A percentile compares a stretch with the other conserved stretches of the same genome.
Evolutionary conservation across 2,797 vertebrate species (phyloP).

Genomic region (Rhinophrynus dorsalis): DNA sequence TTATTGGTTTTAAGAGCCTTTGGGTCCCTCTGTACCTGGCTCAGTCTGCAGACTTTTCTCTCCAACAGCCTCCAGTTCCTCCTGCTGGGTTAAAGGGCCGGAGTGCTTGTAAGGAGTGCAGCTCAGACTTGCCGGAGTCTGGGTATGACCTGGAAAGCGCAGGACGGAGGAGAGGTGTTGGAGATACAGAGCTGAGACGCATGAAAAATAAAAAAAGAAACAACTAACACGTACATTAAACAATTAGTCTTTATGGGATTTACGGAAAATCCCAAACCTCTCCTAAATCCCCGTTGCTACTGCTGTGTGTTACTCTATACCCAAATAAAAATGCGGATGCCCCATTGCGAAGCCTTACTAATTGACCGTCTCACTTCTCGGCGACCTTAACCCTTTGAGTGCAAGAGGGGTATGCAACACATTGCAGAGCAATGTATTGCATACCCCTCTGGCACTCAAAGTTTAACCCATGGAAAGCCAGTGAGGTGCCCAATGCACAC

Average conservation of each 20-base stretch:
- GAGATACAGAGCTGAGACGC: background rate
- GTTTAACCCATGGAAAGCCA: no score
- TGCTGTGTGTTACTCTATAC: background rate
- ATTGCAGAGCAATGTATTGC: no score
- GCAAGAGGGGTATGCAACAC: no score
- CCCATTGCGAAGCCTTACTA: background rate
- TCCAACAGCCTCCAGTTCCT: constrained; percentile 1
- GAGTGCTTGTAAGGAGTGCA: constrained; percentile 22
- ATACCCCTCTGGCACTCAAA: no score
- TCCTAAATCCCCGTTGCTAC: constrained; percentile 19
- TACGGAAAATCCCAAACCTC: constrained; percentile 13
- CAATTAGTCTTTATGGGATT: constrained; percentile 8
- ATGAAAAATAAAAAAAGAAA: background rate
- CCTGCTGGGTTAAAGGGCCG: constrained; percentile 41
- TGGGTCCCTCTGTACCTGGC: background rate
- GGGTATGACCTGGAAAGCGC: background rate
- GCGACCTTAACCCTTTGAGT: no score
- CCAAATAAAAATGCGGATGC: background rate
- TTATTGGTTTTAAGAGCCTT: constrained; percentile 12
- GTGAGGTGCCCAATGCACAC: no score
- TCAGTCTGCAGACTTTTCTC: constrained; percentile 14
- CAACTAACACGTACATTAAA: background rate
- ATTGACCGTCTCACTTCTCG: no score
- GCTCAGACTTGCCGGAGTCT: constrained; percentile 36
- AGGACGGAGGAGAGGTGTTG: constrained; percentile 7